Conservation (phyloP, 2,797 vertebrate genomes). For the Siniperca undulata region DNA sequence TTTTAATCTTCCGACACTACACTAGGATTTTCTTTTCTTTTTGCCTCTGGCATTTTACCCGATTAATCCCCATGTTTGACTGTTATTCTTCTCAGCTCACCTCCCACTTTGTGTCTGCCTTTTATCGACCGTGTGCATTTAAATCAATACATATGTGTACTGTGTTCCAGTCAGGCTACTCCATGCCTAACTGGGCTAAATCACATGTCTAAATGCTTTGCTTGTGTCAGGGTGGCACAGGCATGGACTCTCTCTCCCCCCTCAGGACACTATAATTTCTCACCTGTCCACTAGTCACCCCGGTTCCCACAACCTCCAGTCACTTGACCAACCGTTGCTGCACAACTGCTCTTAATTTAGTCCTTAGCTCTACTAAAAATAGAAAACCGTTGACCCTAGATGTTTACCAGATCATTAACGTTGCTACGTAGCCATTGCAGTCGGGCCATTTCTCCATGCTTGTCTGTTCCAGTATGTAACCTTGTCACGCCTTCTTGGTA, state of each 20-base stretch:
- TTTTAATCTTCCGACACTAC: no score
- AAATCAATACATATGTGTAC: conserved; percentile 41
- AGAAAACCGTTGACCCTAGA: conserved; percentile 53
- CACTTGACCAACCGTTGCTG: conserved; percentile 54
- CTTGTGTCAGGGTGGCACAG: conserved; percentile 7
- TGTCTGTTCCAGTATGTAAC: conserved; percentile 15
- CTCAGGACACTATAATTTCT: conserved; percentile 31
- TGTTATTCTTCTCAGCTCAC: conserved; percentile 16
- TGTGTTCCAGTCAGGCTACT: conserved; percentile 29
- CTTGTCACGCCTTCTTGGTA: not conserved
- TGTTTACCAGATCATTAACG: conserved; percentile 60
- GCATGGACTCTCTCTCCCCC: not conserved
- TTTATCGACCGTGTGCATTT: conserved; percentile 21
- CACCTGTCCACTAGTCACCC: conserved; percentile 32
- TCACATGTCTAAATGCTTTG: conserved; percentile 22
- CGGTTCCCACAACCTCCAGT: conserved; percentile 51
- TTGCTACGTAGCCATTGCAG: conserved; percentile 24
- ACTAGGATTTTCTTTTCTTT: not conserved
- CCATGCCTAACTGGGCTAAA: not conserved
- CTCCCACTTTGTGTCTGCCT: conserved; percentile 9
- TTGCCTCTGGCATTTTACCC: not conserved
- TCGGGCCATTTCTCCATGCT: conserved; percentile 11
- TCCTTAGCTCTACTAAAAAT: conserved; percentile 51
- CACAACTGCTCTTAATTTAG: conserved; percentile 57
- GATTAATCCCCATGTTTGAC: conserved; percentile 11